These are phyloP conservation scores for Polylopha cassiicola DNA, from an alignment of 2,888 invertebrate genomes.

Conservation along the genomic window DNA sequence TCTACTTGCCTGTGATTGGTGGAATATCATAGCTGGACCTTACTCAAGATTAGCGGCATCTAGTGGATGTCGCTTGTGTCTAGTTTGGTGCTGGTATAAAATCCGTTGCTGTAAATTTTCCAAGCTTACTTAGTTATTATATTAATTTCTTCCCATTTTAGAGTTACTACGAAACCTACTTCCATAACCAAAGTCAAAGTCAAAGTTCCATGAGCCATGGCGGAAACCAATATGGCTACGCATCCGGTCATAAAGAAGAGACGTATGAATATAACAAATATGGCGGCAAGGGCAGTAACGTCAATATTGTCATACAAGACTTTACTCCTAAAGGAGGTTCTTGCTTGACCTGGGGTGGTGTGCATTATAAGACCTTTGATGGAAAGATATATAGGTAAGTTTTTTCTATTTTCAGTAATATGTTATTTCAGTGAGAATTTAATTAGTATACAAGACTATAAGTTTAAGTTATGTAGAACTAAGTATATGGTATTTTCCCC, in stretches of 20 bases:
- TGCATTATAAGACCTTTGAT: constrained; percentile 91
- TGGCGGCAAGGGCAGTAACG: constrained; percentile 25
- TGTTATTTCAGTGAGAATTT: background rate
- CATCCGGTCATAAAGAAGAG: constrained; percentile 20
- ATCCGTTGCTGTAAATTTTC: too few relatives aligned
- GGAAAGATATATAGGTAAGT: constrained; percentile 83
- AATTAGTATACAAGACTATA: background rate
- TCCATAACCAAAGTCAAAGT: constrained; percentile 10
- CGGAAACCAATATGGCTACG: constrained; percentile 26
- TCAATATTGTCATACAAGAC: constrained; percentile 52
- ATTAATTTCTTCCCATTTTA: background rate
- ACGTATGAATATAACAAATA: constrained; percentile 24
- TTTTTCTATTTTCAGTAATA: background rate
- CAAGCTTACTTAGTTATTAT: too few relatives aligned
- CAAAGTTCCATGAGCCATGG: constrained; percentile 9
- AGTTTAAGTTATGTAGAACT: background rate
- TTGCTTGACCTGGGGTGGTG: constrained; percentile 89
- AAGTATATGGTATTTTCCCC: constrained; percentile 7
- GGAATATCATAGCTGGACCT: too few relatives aligned
- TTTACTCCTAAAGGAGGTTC: constrained; percentile 79
- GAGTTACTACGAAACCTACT: constrained; percentile 15
- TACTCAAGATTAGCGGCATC: too few relatives aligned
- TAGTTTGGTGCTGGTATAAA: too few relatives aligned
- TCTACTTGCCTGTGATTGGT: too few relatives aligned
- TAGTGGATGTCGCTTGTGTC: too few relatives aligned